Evolutionary conservation across 1,140 invertebrate species (phyloP).

Genomic region (Caenorhabditis briggsae): DNA sequence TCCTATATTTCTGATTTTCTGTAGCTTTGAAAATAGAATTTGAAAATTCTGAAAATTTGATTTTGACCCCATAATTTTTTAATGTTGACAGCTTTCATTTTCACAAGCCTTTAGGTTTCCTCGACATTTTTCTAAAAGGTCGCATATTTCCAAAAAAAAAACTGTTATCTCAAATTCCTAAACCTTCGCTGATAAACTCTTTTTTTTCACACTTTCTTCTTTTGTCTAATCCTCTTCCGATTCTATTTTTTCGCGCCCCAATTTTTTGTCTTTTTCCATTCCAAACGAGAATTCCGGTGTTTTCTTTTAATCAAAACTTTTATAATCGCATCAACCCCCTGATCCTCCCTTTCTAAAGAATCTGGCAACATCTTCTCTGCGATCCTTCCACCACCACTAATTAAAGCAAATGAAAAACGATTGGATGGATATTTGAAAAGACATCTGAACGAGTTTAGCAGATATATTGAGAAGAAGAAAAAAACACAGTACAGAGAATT

Average conservation of each 20-base stretch:
- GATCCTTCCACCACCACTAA: constrained; percentile 21
- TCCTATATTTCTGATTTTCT: no score
- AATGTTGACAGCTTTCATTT: no score
- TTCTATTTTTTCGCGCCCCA: not conserved
- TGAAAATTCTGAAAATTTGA: no score
- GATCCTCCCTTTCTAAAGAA: not conserved
- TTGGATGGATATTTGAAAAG: constrained; percentile 54
- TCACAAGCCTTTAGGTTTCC: no score
- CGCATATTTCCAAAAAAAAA: no score
- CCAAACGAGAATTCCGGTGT: not conserved
- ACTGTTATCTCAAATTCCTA: no score
- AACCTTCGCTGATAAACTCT: not conserved
- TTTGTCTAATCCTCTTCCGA: constrained; percentile 40
- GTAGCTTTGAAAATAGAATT: no score
- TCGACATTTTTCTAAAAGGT: no score
- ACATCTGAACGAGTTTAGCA: constrained; percentile 23
- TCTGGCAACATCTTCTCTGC: not conserved
- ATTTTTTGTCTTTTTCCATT: not conserved
- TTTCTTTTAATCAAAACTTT: not conserved
- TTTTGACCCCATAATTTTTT: no score
- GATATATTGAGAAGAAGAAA: not conserved
- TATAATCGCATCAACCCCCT: constrained; percentile 28
- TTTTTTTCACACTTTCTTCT: not conserved
- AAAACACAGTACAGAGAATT: not conserved
- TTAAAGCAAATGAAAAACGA: constrained; percentile 13